Base-by-base conservation (phyloP, 1,140 invertebrate genomes). In the Gerris buenoi region DNA sequence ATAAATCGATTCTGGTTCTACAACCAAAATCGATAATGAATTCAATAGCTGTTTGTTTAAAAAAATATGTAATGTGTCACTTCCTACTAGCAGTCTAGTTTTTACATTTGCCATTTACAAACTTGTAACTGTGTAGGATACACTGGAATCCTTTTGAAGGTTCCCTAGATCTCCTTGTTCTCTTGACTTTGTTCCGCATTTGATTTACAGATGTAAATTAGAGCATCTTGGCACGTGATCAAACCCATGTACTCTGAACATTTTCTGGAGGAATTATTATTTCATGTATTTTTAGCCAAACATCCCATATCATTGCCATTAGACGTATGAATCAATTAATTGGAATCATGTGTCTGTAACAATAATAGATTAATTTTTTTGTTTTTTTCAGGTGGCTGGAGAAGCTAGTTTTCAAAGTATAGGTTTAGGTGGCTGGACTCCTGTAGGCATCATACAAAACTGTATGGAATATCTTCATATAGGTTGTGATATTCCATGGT, bases 381-480 rank as follows among this genome's bases (percentile, higher is more conserved):
- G 10, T 60, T 5, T 10, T 25, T 25, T 25, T 60, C 23, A 60
- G 58, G 22, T 28, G 2, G 63, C 62, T 15, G 70, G 78, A 62
- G 89, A 85, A 18, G 92, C 95, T 77, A 83, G 88, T 0, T 85
- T 95, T 71, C 78, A 82, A 1, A 90, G 87, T 67, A 72, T 94
- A 58, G 94, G 93, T 5, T 78, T 97, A 5, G 91, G 86, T 22
- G 84, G 86, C 10, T 90, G 82, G 80, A 78, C 76, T 23, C 94
- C 93, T 0, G 75, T 86, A 14, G 93, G 94, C 2, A 74, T 93
- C 0, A 76, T 93, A 1, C 90, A 97, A 75, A 81, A 85, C 60
- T 80, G 79, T 68, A 78, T 97, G 71, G 93, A 98, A 77, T 86
- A 79, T 71, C 58, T 97, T 13, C 94, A 97, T 76, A 82, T 90